Base-by-base conservation (phyloP, 2,113 vertebrate species). In the Peucedramus taeniatus region DNA sequence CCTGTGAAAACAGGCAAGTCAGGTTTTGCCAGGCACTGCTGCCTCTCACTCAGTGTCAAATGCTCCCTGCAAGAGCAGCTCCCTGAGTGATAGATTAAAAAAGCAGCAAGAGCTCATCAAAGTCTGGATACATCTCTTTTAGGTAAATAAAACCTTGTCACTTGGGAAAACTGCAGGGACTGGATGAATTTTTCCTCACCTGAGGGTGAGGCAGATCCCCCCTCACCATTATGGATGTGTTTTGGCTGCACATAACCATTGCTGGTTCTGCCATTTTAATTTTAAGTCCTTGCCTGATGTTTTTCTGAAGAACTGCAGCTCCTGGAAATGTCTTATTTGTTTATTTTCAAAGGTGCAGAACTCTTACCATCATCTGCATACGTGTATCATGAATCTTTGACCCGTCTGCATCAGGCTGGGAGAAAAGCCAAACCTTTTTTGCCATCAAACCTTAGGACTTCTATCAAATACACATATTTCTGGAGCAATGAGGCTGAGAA, bases 51-150 rank as follows among this genome's bases (percentile, higher is more conserved):
- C 37, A 1, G 54, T 80, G 66, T 69, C 90, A 88, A 42, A 26
- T 5, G 11, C 26, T 87, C 61, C 37, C 51, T 84, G 61, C 61
- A 56, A 77, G 53, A 88, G 70, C 37, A 63, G 5, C 45, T 72
- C 53, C 40, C 31, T 9, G 23, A 84, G 56, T 35, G 70, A 53
- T 22, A 72, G 71, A 83, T 83, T 91, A 84, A 91, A 94, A 94
- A 91, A 92, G 60, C 64, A 84, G 56, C 40, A 71, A 68, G 76
- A 75, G 39, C 47, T 94, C 56, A 44, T 82, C 15, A 76, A 49
- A 89, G 74, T 40, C 44, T 2, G 5, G 40, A 20, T 83, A 28
- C 15, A 5, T 65, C n/a, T 92, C 68, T 61, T 64, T 87, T 61
- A 45, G 54, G 37, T 83, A 59, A 92, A 80, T 59, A 72, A 87